Base-by-base conservation (phyloP, 2,113 vertebrate species). In the Pterocles burchelli region DNA sequence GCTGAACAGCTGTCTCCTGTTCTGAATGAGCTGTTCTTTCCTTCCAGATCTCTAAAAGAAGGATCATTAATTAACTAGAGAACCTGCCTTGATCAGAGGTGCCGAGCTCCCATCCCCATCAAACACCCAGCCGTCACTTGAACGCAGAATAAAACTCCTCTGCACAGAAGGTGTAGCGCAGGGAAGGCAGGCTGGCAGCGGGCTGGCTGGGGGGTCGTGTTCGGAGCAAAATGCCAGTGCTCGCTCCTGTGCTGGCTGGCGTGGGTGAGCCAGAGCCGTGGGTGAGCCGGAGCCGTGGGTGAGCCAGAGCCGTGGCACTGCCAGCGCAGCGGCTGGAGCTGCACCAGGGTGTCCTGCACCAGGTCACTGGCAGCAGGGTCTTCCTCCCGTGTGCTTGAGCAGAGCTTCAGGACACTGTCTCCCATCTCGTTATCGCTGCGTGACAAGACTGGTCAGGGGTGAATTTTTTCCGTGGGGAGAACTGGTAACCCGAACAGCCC, bases 1-100 rank as follows among this genome's bases (percentile, higher is more conserved):
- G 71, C 81, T 70, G 79, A 90, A 59, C 68, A 85, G n/a, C 43
- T 81, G 88, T n/a, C 85, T 97, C 19, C 76, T 55, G 25, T 67
- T 88, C 72, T 81, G 72, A 88, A 92, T 41, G 83, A 93, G 76
- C 68, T 54, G 82, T 43, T 89, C 80, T 83, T 93, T 83, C 63
- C 90, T 90, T 68, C 17, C 13, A 33, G 22, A 38, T 25, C 63
- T 92, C 63, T 59, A 66, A 85, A 91, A 78, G 62, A 34, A 80
- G 54, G 71, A 33, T 85, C 2, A 2, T 90, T 93, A 93, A 90
- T 93, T 82, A 91, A 65, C 38, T 25, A 22, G 58, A 93, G 70
- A 88, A 34, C 29, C 34, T 84, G 79, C 62, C 66, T 82, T 26
- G 9, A 6, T 80, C 36, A 18, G 73, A 95, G 68, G 33, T 74